Base-by-base conservation (phyloP, 2,113 vertebrate genomes). In the Chionodraco myersi region DNA sequence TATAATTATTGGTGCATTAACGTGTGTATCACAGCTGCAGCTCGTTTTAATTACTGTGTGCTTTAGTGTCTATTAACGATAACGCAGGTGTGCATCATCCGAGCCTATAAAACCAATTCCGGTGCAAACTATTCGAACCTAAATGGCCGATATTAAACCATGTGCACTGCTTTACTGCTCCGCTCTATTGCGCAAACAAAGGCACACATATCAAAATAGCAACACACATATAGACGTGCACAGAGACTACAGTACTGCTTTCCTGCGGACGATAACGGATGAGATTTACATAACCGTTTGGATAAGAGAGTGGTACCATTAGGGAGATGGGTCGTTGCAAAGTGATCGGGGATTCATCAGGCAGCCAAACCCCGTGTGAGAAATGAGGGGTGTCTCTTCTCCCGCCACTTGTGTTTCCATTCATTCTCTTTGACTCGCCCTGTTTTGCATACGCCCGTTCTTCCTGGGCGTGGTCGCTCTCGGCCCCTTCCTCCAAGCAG, bases 251-350 rank as follows among this genome's bases (percentile, higher is more conserved):
- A 10, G 51, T 21, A 58, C 79, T 56, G 23, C 70, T 83, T 84
- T 59, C 72, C 70, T 59, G 10, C 26, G 41, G 66, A 80, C 75
- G 64, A 15, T 85, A 91, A 88, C 34, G 18, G 47, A 89, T 90
- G 72, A 80, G 87, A 89, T 92, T 91, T 91, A 90, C 86, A 85
- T 85, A 79, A 83, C 68, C 23, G 83, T 85, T 88, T 86, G 86
- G 76, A 87, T 86, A 86, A 86, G 83, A 84, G 83, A 77, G 70
- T 58, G 34, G 77, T 72, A 53, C 79, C 89, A 84, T 88, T 91
- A 91, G 77, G 78, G 77, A 86, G 89, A 93, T 84, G 52, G 84
- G 89, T 92, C 3, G 72, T 54, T 26, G 21, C 59, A 75, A 73
- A 84, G 61, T 71, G 75, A 74, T 63, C 52, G 66, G 67, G 63